Base-by-base conservation (phyloP, 2,888 invertebrate genomes). In the Ganaspis brasiliensis region DNA sequence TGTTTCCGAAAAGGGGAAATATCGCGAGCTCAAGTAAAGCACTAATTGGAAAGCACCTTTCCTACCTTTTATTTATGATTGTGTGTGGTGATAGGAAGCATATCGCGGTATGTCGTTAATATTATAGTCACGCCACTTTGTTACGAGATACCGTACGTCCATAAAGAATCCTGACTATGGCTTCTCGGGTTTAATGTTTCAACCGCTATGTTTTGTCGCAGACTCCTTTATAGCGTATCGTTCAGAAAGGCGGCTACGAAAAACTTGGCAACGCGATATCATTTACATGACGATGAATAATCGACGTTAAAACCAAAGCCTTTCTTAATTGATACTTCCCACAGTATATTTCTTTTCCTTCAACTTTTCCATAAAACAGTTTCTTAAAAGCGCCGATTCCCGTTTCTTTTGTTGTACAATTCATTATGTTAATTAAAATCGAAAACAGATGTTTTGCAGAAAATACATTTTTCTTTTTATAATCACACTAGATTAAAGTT, bases 131-230 rank as follows among this genome's bases (percentile, higher is more conserved):
- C 74, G 74, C 74, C 75, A 78, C 76, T 80, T 72, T 77, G 78
- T 80, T 78, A 80, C 72, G 74, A 78, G 80, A 80, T 80, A 80
- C 67, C 67, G 45, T 67, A 45, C 74, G 77, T 78, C 76, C 77
- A 78, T 77, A 78, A 78, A 77, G 74, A 74, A 74, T 77, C 61
- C 71, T 71, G 71, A 77, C 79, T 80, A 76, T 76, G 78, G 76
- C 78, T 77, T 74, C 78, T 75, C 71, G 19, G 74, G 80, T 80
- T 77, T 81, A 79, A 77, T 74, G 78, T 81, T 81, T 78, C 81
- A 79, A 79, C 74, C 76, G 79, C 78, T 76, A 78, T 72, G 76
- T 79, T 79, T 81, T 79, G 79, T 79, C 78, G 76, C 76, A 71
- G 76, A 79, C 78, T 79, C 76, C 75, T 79, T 81, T 77, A 74